Percentiles rank a stretch among this genome's conserved stretches.
phyloP scores from a whole-genome alignment of 2,113 vertebrate genomes.

The Bufo gargarizans region DNA sequence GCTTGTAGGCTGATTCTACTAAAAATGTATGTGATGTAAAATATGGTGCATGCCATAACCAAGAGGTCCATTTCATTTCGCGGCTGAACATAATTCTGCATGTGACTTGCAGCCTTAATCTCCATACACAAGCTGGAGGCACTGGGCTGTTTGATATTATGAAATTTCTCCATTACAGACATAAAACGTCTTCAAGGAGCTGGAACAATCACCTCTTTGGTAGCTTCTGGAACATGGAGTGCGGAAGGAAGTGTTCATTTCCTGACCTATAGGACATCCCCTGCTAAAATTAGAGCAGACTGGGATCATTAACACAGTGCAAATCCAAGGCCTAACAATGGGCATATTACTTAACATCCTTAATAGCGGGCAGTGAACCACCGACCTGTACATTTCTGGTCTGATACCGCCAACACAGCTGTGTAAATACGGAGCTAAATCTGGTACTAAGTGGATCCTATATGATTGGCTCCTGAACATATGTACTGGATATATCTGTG shows the following conservation, averaged over 20 bases:
- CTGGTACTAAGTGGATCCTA: neutral
- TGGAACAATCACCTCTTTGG: conserved; percentile 46
- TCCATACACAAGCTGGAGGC: neutral
- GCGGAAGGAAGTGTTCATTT: conserved; percentile 25
- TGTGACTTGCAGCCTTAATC: neutral
- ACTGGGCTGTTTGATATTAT: conserved; percentile 10
- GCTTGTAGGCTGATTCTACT: neutral
- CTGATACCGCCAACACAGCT: neutral
- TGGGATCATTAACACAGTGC: neutral
- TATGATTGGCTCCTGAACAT: neutral
- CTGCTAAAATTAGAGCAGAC: conserved; percentile 32
- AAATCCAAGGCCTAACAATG: conserved; percentile 17
- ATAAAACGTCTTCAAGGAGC: conserved; percentile 2
- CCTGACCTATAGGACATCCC: conserved; percentile 36
- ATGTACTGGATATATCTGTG: neutral
- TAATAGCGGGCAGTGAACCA: neutral
- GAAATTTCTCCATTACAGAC: conserved; percentile 10
- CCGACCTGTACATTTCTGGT: neutral
- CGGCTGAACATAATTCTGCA: neutral
- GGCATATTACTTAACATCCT: conserved; percentile 25
- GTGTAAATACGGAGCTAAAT: neutral
- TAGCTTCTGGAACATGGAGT: conserved; percentile 19
- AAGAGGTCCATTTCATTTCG: neutral
- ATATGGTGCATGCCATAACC: neutral
- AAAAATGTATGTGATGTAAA: neutral